These are phyloP conservation scores for Mimas tiliae DNA, from an alignment of 2,888 invertebrate species.

Conservation along the genomic window DNA sequence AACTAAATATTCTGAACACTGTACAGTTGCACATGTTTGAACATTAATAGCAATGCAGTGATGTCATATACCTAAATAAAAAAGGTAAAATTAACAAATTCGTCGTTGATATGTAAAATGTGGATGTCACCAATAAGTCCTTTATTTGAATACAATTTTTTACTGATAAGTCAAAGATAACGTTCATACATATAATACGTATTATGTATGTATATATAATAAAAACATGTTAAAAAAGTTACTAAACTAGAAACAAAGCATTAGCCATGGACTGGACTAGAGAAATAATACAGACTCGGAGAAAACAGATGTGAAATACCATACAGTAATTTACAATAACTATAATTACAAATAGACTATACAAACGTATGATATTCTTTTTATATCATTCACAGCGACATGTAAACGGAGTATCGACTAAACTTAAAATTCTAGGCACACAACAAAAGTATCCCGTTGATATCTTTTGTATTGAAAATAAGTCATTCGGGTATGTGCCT, in stretches of 20 bases:
- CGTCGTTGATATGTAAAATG: no score
- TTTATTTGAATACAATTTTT: no score
- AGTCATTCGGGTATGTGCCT: background rate
- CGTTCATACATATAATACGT: no score
- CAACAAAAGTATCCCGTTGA: conserved; percentile 47
- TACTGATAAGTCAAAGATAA: no score
- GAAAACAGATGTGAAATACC: no score
- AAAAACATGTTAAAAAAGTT: no score
- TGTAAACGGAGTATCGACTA: background rate
- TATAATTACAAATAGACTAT: background rate
- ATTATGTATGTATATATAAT: no score
- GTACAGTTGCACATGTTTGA: background rate
- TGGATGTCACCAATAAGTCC: no score
- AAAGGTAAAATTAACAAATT: no score
- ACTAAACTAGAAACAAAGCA: no score
- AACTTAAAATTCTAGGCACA: background rate
- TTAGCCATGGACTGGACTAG: no score
- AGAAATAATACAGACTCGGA: no score
- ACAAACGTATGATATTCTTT: background rate
- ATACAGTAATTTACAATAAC: background rate
- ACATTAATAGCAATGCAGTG: background rate
- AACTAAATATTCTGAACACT: conserved; percentile 4
- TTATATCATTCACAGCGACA: background rate
- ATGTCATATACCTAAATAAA: background rate
- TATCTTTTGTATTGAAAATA: conserved; percentile 52